Evolutionary conservation across 2,797 vertebrate genomes (phyloP), one percentile per base, ranked within the genome.

Genomic region (Rhinogobio ventralis): DNA sequence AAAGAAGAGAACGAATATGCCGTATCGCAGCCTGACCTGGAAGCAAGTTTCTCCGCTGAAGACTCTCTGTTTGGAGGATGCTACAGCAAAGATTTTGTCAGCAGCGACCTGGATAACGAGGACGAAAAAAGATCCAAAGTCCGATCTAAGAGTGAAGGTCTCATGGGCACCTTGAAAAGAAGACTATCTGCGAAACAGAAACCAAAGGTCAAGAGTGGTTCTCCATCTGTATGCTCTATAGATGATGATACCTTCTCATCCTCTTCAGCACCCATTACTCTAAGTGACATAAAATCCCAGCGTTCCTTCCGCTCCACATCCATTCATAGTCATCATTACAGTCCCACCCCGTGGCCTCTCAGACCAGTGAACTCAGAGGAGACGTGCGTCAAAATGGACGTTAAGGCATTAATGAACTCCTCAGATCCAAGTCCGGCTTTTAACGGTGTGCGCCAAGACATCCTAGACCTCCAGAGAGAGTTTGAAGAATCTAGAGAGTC

Each of bases 391-490:
- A 95, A 95, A 87, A 95, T 96, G 94, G 95, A 95, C 88, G 93
- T 95, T 78, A 93, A 95, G 46, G 95, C 96, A 7, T 89, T 96
- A 93, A 96, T 96, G 17, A 95, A 96, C 87, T 94, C 96, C 2
- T 91, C 96, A 79, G 94, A 90, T 68, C 95, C 95, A 7, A 95
- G 95, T 66, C 95, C 95, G 0, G 93, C 94, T 9, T 90, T 96
- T 80, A 96, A 96, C 69, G 94, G 96, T 0, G 94, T 97, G 10
- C 86, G 96, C 64, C 99, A 97, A 91, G 98, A 98, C 90, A 96
- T 98, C 90, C 96, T 95, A n/a, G 97, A 97, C 87, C 96, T 97
- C 79, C 97, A 96, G 92, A 93, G 97, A 87, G 97, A 98, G 87
- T 97, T 97, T 93, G 96, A 94, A 82, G 96, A 97, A 77, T 96